Evolutionary conservation across 2,113 vertebrate species (phyloP).

Genomic region (Anoplopoma fimbria): DNA sequence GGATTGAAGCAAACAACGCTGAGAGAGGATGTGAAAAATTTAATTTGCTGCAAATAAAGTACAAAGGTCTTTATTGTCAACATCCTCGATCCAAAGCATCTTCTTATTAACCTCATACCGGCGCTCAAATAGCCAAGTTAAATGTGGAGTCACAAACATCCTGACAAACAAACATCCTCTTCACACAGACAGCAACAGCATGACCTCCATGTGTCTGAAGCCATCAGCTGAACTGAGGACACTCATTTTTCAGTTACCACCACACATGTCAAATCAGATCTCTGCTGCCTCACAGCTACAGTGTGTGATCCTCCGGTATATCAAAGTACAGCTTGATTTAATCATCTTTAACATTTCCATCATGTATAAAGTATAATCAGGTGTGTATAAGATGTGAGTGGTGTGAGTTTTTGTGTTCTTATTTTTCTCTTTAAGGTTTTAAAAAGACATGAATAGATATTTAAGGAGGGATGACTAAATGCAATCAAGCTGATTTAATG

Average conservation of each 20-base stretch:
- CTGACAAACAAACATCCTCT: slow-evolving; percentile 8
- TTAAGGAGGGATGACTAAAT: neutral
- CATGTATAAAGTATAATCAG: no score
- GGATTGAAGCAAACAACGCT: slow-evolving; percentile 9
- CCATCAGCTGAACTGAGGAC: slow-evolving; percentile 15
- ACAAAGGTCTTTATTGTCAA: slow-evolving; percentile 23
- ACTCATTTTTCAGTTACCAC: no score
- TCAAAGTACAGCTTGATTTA: neutral
- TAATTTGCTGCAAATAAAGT: slow-evolving; percentile 44
- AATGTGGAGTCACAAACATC: slow-evolving; percentile 32
- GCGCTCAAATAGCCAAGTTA: slow-evolving; percentile 17
- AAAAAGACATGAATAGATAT: slow-evolving; percentile 13
- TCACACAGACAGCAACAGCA: neutral
- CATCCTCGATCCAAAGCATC: slow-evolving; percentile 9
- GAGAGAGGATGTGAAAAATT: slow-evolving; percentile 21
- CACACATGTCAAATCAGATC: neutral
- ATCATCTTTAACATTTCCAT: neutral
- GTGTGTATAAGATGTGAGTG: no score
- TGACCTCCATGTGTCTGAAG: neutral
- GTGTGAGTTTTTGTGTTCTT: neutral
- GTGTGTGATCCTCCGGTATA: neutral
- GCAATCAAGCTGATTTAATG: neutral
- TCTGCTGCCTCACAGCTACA: neutral
- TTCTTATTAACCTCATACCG: slow-evolving; percentile 32
- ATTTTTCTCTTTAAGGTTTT: neutral